Base-by-base conservation (phyloP, 2,797 vertebrate species). In the Pseudomugil gertrudae region DNA sequence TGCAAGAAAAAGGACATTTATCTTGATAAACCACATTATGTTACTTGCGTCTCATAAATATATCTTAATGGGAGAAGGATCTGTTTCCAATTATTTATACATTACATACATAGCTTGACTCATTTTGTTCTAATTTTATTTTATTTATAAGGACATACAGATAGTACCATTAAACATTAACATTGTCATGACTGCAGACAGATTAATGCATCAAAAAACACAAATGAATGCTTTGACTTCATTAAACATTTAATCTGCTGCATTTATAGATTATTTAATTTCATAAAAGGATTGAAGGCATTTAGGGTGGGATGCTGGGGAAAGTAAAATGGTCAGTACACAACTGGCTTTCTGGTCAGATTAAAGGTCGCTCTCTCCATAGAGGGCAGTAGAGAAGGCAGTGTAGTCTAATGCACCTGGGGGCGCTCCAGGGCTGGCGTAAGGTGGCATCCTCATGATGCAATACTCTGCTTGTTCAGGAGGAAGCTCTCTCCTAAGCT, bases 301-400 rank as follows among this genome's bases (percentile, higher is more conserved):
- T 29, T 32, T n/a, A 36, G 3, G 47, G 29, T 9, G 21, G 59
- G 62, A 36, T 21, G 36, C 30, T 30, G 24, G 38, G 17, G 40
- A 52, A 72, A 72, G 29, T 38, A 66, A 54, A 74, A 66, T 19
- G 29, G 57, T 67, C 30, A 50, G 57, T 43, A 29, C 35, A 66
- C 72, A 24, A 67, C 58, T 63, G 63, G 72, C 63, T 69, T 76
- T 76, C 30, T 68, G 60, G 63, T 33, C 33, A 57, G 87, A 89
- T 96, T 97, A 99, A 94, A 99, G 97, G 94, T 99, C 98, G 68
- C 98, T 99, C 93, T 99, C 98, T 78, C 98, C 98, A 0, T 99
- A 99, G 36, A 99, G 96, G 19, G 98, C 98, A 9, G 98, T 99
- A 86, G 98, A 99, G 93, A 99, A 99, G 89, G 97, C 96, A 74